Conservation (phyloP, 2,797 vertebrate species). For the Xerus rutilus region DNA sequence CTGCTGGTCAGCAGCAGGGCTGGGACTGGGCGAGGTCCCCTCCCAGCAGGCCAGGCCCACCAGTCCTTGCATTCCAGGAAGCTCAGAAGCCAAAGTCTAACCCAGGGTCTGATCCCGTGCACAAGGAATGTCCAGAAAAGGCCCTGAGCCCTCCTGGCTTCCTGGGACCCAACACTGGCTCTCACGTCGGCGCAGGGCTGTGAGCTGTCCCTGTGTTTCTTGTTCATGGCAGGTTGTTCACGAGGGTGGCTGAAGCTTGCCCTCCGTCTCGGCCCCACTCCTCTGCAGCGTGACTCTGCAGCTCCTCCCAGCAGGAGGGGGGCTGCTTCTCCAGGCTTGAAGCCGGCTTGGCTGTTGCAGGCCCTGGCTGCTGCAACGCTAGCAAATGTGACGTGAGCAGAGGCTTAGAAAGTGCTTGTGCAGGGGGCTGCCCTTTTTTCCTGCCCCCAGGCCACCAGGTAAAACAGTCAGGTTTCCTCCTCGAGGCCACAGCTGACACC, state of each 20-base stretch:
- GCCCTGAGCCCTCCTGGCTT: not conserved
- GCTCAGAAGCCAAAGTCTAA: not conserved
- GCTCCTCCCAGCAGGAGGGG: not conserved
- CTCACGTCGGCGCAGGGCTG: accelerated
- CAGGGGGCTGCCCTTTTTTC: not conserved
- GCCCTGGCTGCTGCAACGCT: not conserved
- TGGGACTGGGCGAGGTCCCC: not conserved
- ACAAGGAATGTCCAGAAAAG: not conserved
- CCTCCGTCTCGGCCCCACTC: too few species aligned
- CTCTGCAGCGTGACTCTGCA: not conserved
- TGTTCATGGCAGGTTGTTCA: accelerated
- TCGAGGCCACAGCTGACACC: not conserved
- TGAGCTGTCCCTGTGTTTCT: not conserved
- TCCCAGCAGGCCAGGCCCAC: not conserved
- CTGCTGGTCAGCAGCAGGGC: not conserved
- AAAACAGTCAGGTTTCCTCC: not conserved
- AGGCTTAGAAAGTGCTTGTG: not conserved
- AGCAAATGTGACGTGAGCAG: not conserved
- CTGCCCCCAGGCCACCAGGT: not conserved
- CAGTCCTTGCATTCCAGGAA: not conserved
- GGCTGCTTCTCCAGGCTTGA: accelerated
- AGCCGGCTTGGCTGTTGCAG: accelerated
- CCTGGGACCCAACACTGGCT: not conserved
- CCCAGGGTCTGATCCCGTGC: not conserved
- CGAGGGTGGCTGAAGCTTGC: too few species aligned